Percentiles rank a stretch among this genome's conserved stretches.
Conservation (phyloP, 2,888 invertebrate species). For the Napeogenes inachia region DNA sequence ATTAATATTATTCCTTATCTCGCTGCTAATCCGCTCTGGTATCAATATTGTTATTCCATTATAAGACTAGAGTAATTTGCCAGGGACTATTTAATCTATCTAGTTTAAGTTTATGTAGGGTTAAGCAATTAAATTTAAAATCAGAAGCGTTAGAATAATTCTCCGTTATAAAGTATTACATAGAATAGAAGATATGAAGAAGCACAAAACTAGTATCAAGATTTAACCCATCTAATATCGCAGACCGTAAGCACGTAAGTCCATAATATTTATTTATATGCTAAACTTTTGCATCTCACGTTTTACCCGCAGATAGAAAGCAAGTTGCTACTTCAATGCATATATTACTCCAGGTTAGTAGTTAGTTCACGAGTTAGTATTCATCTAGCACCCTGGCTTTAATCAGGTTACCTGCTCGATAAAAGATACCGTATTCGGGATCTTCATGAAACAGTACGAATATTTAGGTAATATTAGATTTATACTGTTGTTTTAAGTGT, state of each 20-base stretch:
- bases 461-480: not conserved
- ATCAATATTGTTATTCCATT: not conserved
- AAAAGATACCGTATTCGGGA: slow-evolving; percentile 17
- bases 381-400: slow-evolving; percentile 39
- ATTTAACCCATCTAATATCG: slow-evolving; percentile 1
- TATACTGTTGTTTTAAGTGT: not conserved
- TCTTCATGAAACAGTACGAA: slow-evolving; percentile 12
- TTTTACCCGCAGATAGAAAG: slow-evolving; percentile 40
- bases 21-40: not conserved
- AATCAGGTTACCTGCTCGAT: slow-evolving; percentile 26
- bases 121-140: no score
- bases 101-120: not conserved
- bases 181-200: no score
- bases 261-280: slow-evolving; percentile 42
- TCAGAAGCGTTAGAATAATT: no score
- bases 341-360: slow-evolving; percentile 56
- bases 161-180: no score
- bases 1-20: slow-evolving; percentile 1
- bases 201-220: slow-evolving; percentile 1
- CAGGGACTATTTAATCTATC: not conserved
- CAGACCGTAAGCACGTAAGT: slow-evolving; percentile 25
- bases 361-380: slow-evolving; percentile 55
- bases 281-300: slow-evolving; percentile 48
- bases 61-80: no score
- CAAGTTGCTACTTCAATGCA: slow-evolving; percentile 61